A percentile compares a stretch with the other conserved stretches of the same genome.
Evolutionary conservation across 2,797 vertebrate species (phyloP).

Genomic region (Xyrichtys novacula): DNA sequence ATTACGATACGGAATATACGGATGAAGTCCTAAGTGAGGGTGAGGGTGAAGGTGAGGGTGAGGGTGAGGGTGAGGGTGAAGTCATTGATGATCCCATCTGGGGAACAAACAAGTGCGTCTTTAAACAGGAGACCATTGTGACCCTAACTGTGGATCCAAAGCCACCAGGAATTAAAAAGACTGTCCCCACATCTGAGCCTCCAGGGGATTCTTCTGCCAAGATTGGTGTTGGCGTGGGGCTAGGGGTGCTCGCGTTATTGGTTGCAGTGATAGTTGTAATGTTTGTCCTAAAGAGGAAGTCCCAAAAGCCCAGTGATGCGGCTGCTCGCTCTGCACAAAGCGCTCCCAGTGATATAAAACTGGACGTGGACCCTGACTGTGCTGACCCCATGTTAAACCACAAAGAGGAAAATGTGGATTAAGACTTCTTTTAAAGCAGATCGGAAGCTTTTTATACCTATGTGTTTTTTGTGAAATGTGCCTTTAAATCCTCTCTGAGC

Average conservation of each 20-base stretch:
- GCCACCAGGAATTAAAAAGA: fast-evolving
- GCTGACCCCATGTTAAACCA: slow-evolving; percentile 22
- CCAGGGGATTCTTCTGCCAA: fast-evolving
- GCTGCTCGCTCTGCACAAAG: neutral
- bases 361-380: slow-evolving; percentile 14
- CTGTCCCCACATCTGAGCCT: neutral
- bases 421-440: slow-evolving; percentile 9
- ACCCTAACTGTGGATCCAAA: too few relatives aligned
- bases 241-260: slow-evolving; percentile 50
- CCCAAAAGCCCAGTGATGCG: neutral
- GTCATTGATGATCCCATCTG: neutral
- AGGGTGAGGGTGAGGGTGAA: slow-evolving; percentile 2
- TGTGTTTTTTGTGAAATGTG: slow-evolving; percentile 1
- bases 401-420: neutral
- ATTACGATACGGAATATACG: neutral
- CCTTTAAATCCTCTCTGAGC: neutral
- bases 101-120: slow-evolving; percentile 59
- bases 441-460: slow-evolving; percentile 1
- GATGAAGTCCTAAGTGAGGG: neutral
- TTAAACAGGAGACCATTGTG: slow-evolving; percentile 64
- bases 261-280: slow-evolving; percentile 26
- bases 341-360: neutral
- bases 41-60: slow-evolving; percentile 13
- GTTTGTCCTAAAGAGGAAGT: slow-evolving; percentile 44
- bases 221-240: slow-evolving; percentile 25